Conservation (phyloP, 2,797 vertebrate species). For the Phaenicophaeus curvirostris region DNA sequence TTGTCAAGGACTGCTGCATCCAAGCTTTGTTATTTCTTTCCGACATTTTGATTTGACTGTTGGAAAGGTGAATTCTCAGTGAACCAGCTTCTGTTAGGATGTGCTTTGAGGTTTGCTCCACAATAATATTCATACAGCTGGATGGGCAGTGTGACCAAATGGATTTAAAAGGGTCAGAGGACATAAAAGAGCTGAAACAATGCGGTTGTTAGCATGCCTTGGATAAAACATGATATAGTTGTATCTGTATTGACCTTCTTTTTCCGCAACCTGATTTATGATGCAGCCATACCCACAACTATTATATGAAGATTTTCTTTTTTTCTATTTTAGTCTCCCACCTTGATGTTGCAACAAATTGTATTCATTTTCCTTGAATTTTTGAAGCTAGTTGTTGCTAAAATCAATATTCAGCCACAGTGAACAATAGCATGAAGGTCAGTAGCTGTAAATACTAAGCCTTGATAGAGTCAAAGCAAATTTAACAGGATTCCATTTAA, state of each 20-base stretch:
- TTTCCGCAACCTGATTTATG: not conserved
- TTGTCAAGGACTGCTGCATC: not conserved
- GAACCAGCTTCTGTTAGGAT: not conserved
- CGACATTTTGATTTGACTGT: not conserved
- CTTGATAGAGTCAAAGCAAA: not conserved
- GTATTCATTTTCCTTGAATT: not conserved
- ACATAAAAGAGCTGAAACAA: not conserved
- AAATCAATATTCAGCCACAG: not conserved
- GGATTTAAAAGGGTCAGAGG: not conserved
- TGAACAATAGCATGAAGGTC: not conserved
- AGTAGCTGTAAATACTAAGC: not conserved
- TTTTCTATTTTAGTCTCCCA: not conserved
- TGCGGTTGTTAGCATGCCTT: not conserved
- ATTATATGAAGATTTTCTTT: not conserved
- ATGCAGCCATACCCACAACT: not conserved
- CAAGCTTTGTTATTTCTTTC: not conserved
- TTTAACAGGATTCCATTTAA: not conserved
- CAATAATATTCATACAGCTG: not conserved
- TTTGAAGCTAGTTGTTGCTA: not conserved
- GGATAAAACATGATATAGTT: not conserved
- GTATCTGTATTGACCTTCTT: not conserved
- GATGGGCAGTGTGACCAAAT: not conserved
- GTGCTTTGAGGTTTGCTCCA: not conserved
- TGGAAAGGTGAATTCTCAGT: not conserved
- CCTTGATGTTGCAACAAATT: not conserved